A percentile compares a stretch with the other conserved stretches of the same genome.
Evolutionary conservation across 2,797 vertebrate species (phyloP).

Genomic region (Zonotrichia albicollis): DNA sequence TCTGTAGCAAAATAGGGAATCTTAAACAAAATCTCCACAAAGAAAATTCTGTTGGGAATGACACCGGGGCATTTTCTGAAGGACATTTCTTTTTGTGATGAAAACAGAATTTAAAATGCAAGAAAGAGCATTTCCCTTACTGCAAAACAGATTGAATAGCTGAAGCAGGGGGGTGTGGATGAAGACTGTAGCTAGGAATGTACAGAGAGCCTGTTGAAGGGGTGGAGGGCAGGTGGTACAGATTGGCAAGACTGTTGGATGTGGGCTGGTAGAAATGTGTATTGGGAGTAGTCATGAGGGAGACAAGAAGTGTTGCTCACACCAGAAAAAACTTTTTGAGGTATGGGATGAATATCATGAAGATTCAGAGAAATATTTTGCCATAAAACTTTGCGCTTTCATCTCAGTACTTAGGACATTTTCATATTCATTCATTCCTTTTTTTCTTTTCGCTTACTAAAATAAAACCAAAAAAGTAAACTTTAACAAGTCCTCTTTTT

Average conservation of each 20-base stretch:
- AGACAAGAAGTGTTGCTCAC: conserved; percentile 28
- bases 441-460: background rate
- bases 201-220: conserved; percentile 63
- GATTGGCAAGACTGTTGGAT: conserved; percentile 41
- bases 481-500: background rate
- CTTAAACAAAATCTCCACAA: background rate
- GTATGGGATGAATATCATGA: background rate
- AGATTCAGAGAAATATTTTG: conserved; percentile 6
- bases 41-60: background rate
- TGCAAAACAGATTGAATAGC: conserved; percentile 57
- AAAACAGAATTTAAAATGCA: conserved; percentile 17
- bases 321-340: conserved; percentile 23
- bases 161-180: conserved; percentile 54
- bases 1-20: background rate
- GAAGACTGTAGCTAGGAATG: conserved; percentile 46
- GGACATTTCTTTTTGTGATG: conserved; percentile 15
- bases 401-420: background rate
- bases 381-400: background rate
- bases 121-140: conserved; percentile 31
- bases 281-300: conserved; percentile 18
- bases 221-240: conserved; percentile 70
- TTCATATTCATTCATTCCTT: background rate
- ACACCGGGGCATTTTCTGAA: background rate
- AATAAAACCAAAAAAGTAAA: background rate
- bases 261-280: conserved; percentile 58